These are phyloP conservation scores for Cossypha dichroa DNA, from an alignment of 2,797 vertebrate genomes.

Conservation along the genomic window DNA sequence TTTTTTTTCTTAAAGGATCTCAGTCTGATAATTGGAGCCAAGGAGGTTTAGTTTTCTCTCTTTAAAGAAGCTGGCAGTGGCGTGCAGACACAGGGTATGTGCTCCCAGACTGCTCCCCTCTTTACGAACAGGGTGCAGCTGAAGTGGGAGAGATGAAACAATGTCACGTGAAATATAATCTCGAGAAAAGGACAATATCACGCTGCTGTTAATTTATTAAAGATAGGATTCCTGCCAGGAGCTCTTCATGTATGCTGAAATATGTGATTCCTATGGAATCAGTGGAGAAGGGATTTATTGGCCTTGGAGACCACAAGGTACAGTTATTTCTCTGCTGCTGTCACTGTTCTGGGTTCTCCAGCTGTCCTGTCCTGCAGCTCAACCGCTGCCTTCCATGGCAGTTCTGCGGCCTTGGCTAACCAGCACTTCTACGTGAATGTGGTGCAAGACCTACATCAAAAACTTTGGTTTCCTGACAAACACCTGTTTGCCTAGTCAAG, in stretches of 20 bases:
- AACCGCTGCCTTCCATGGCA: accelerated
- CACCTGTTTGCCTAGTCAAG: neutral
- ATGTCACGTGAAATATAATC: neutral
- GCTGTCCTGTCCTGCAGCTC: neutral
- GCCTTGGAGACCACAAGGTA: neutral
- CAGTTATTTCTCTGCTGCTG: neutral
- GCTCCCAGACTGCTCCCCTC: neutral
- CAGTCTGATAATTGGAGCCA: neutral
- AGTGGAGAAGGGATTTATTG: neutral
- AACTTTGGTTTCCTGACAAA: neutral
- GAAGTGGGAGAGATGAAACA: neutral
- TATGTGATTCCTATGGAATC: neutral
- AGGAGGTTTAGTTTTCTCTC: neutral
- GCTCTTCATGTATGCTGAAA: neutral
- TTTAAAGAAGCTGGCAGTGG: neutral
- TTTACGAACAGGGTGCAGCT: neutral
- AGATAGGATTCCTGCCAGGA: neutral
- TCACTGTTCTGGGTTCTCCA: neutral
- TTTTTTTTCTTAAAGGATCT: neutral
- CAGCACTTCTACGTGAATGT: accelerated
- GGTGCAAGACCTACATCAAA: neutral
- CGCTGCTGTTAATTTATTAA: neutral
- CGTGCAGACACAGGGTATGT: neutral
- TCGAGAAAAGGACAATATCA: neutral
- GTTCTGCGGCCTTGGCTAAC: neutral